Base-by-base conservation (phyloP, 2,888 invertebrate genomes). In the Limnephilus rhombicus region DNA sequence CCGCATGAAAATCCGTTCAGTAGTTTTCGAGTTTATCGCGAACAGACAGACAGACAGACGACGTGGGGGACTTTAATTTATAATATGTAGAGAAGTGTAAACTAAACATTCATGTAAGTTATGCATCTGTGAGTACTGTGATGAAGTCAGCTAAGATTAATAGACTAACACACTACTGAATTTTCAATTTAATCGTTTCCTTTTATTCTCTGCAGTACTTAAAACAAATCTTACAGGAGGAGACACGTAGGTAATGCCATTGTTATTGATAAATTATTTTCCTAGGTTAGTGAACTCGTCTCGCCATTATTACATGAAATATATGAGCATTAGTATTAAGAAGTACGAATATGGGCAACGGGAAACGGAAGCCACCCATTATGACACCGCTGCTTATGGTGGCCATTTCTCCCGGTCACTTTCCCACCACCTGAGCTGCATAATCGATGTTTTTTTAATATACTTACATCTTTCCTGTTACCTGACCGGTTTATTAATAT, bases 351-450 rank as follows among this genome's bases (percentile, higher is more conserved):
- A 85, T 85, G 85, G n/a, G n/a, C 85, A 85, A 85, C 85, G 85
- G 85, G 85, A 85, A 85, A 85, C 85, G 45, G 85, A 85, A 45
- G 34, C 83, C 37, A 24, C 83, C 15, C 29, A 85, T 85, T 85
- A 85, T 29, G 37, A 45, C 41, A 85, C 45, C 24, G 85, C 85
- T n/a, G n/a, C 45, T 85, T 49, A 85, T 85, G 85, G 85, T 85
- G 85, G n/a, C 24, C 85, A 85, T 85, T 85, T 85, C 85, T 85
- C 85, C 85, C 45, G 85, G 41, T 18, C 85, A 85, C 85, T 85
- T 85, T 85, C 45, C 85, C 41, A 68, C 24, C 53, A 85, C 85
- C 45, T 85, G 85, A 41, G 9, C 29, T 85, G 85, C 85, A 85
- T 85, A 85, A 85, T 85, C n/a, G 24, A 68, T 68, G 18, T 68